phyloP scores from a whole-genome alignment of 2,888 invertebrate species.

The Sminthurides aquaticus region DNA sequence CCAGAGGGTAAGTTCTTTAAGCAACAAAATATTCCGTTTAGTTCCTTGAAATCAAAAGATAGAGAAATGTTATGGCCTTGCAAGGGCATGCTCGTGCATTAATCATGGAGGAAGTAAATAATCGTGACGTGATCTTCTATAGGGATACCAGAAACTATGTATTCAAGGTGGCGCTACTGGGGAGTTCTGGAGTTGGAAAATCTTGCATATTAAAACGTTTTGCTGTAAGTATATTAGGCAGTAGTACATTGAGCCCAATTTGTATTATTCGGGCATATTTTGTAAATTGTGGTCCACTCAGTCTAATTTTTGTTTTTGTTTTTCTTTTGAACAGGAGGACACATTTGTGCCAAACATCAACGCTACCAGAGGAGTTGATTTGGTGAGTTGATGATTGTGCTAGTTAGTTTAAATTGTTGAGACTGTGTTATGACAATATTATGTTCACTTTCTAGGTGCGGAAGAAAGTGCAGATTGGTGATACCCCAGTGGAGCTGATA shows the following conservation, averaged over 20 bases:
- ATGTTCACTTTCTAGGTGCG: conserved; percentile 25
- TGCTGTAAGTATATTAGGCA: conserved; percentile 30
- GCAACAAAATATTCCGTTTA: no score
- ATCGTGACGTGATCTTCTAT: no score
- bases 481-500: conserved; percentile 34
- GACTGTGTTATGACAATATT: neutral
- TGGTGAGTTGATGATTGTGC: conserved; percentile 15
- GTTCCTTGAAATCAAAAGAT: no score
- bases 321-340: conserved; percentile 39
- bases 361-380: conserved; percentile 38
- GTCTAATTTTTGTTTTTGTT: no score
- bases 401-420: neutral
- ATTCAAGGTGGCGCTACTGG: conserved; percentile 40
- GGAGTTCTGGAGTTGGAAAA: conserved; percentile 38
- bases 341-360: conserved; percentile 34
- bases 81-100: no score
- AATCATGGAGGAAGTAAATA: no score
- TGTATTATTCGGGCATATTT: neutral
- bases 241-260: no score
- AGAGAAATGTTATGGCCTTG: no score
- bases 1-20: no score
- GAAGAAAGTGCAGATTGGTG: conserved; percentile 37
- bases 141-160: conserved; percentile 33
- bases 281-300: no score
- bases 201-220: conserved; percentile 37